Evolutionary conservation across 2,113 vertebrate genomes (phyloP), one percentile per base, ranked within the genome.

Genomic region (Percina caprodes): DNA sequence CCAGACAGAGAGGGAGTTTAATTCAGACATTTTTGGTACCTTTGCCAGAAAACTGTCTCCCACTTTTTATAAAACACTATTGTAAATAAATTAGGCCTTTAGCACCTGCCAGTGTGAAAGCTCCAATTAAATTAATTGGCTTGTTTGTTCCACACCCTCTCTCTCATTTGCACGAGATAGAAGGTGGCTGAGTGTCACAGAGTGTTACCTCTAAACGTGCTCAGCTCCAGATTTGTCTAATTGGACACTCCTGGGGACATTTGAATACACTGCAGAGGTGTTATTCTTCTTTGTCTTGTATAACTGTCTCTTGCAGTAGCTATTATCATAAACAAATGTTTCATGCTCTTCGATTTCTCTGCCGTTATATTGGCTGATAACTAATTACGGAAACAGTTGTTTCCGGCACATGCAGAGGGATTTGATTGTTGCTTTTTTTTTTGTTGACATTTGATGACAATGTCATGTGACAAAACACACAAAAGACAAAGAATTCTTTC

Each of bases 81-180:
- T 42, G 39, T 42, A 42, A 42, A 11, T 42, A 42, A 79, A 79
- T 84, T 63, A 62, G 19, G 11, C 35, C 2, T 39, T 72, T 87
- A 81, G 62, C 80, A 84, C 78, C 69, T 80, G 63, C 60, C 75
- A 66, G 52, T 39, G 68, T 74, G 80, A 87, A 82, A 86, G 67
- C 80, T 24, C 85, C 89, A 92, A 89, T 90, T 90, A 91, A 77
- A 83, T 69, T 74, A 86, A 89, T 85, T 89, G 77, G 70, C 77
- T 42, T 85, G 85, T 86, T 87, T 78, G 80, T 83, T 80, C 83
- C 80, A 51, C 85, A 84, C 85, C 82, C 85, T 86, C 61, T n/a
- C 39, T 52, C 76, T 21, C 30, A 16, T 88, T 76, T 85, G 63
- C 71, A 60, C 55, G 5, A 56, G 69, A 80, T 24, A n/a, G 45